Conservation (phyloP, 2,797 vertebrate species). For the Halcyon smyrnensis region DNA sequence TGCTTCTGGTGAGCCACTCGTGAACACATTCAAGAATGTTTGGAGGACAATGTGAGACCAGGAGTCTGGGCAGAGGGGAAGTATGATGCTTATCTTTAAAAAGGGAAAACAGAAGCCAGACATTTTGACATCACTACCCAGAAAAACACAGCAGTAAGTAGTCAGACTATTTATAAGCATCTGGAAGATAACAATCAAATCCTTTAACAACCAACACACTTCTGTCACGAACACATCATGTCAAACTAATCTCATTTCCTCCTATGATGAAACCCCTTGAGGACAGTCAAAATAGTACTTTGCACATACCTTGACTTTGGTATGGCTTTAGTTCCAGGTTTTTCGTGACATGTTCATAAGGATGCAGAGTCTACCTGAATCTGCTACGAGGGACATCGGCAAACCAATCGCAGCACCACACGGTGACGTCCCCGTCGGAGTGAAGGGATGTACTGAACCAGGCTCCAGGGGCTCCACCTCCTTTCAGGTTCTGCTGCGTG, state of each 20-base stretch:
- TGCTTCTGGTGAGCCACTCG: not conserved
- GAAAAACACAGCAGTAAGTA: not conserved
- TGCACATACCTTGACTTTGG: not conserved
- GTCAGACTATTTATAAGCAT: constrained; percentile 5
- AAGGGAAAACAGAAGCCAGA: not conserved
- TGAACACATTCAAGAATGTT: not conserved
- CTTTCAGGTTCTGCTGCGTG: not conserved
- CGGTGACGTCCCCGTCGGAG: not conserved
- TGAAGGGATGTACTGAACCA: not conserved
- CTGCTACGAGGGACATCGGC: not conserved
- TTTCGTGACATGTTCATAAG: not conserved
- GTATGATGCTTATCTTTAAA: not conserved
- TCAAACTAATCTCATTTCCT: constrained; percentile 24
- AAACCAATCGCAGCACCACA: not conserved
- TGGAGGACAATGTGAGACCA: not conserved
- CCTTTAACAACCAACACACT: not conserved
- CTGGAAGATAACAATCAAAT: constrained; percentile 12
- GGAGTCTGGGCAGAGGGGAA: not conserved
- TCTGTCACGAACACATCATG: not conserved
- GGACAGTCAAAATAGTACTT: not conserved
- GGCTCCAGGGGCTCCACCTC: not conserved
- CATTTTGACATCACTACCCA: not conserved
- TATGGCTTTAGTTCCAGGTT: not conserved
- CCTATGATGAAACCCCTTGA: not conserved
- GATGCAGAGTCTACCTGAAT: not conserved